Evolutionary conservation across 2,113 vertebrate genomes (phyloP).

Genomic region (Grammomys dolichurus): DNA sequence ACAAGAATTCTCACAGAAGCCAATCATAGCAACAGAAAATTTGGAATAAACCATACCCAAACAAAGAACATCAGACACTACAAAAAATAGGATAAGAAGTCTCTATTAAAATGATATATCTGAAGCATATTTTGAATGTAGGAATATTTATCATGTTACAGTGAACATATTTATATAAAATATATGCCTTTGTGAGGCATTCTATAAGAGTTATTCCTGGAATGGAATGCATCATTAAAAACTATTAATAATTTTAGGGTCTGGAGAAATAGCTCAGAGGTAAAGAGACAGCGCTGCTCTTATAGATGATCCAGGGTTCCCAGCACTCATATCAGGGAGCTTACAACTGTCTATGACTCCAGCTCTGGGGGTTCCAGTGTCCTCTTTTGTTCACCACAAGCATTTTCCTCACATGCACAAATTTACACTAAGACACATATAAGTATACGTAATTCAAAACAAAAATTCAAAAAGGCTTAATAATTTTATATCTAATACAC

Average conservation of each 20-base stretch:
- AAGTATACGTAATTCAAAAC: neutral
- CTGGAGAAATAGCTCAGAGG: neutral
- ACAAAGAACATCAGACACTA: neutral
- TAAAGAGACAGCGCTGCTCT: neutral
- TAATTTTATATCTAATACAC: constrained; percentile 8
- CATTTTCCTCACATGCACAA: no score
- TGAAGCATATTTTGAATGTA: neutral
- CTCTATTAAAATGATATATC: neutral
- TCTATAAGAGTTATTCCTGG: neutral
- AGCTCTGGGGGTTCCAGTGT: no score
- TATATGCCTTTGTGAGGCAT: neutral
- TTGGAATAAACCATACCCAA: constrained; percentile 5
- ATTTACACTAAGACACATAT: neutral
- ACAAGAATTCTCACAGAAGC: neutral
- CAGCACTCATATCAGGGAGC: neutral
- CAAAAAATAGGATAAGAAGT: neutral
- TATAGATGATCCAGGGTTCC: neutral
- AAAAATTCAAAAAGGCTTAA: neutral
- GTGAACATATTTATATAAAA: neutral
- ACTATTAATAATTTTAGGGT: neutral
- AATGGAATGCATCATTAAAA: neutral
- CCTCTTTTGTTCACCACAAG: neutral
- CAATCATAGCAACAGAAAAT: neutral
- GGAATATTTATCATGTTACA: neutral
- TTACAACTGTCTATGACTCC: neutral